Evolutionary conservation across 2,113 vertebrate species (phyloP).

Genomic region (Ameiurus melas): DNA sequence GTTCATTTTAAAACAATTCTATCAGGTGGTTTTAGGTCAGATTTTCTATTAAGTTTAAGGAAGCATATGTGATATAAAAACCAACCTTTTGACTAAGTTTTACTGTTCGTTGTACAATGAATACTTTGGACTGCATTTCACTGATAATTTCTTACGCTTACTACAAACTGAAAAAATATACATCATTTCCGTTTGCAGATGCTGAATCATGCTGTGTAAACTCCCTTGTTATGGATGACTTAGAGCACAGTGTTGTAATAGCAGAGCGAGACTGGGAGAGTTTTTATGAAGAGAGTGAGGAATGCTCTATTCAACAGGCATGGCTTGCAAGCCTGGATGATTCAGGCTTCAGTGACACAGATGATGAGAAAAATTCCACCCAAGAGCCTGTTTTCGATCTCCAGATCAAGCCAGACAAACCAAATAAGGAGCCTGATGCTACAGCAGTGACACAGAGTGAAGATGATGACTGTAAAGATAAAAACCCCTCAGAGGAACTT

Average conservation of each 20-base stretch:
- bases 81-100: neutral
- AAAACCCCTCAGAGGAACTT: conserved; percentile 1
- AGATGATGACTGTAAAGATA: neutral
- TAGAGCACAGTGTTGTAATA: conserved; percentile 90
- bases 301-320: conserved; percentile 78
- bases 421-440: neutral
- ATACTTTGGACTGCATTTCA: neutral
- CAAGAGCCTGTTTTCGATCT: conserved; percentile 22
- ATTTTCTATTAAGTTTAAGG: neutral
- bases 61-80: neutral
- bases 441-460: neutral
- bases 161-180: neutral
- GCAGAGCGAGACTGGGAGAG: conserved; percentile 85
- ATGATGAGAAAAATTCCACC: conserved; percentile 71
- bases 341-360: conserved; percentile 79
- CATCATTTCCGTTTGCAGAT: conserved; percentile 55
- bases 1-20: neutral
- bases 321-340: conserved; percentile 80
- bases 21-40: neutral
- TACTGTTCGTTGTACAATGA: neutral
- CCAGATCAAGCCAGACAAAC: conserved; percentile 21
- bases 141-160: neutral
- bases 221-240: conserved; percentile 82
- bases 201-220: conserved; percentile 48
- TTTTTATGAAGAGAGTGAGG: conserved; percentile 79